Percentiles rank a stretch among this genome's conserved stretches.
Conservation (phyloP, 1,140 invertebrate genomes). For the Caenorhabditis brenneri region DNA sequence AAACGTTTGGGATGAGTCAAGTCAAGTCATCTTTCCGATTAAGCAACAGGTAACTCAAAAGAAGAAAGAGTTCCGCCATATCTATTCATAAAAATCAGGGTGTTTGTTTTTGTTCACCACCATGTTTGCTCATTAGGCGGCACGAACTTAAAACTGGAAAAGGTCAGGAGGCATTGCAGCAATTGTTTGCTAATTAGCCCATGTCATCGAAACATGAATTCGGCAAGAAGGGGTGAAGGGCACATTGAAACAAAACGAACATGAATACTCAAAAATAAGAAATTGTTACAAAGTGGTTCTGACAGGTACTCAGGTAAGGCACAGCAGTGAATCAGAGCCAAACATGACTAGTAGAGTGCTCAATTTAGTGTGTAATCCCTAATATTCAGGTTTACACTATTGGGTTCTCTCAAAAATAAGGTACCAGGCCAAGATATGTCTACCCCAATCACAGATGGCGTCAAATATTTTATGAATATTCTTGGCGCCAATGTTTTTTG, state of each 20-base stretch:
- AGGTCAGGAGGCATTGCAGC: background rate
- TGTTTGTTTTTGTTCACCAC: background rate
- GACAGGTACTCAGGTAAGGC: background rate
- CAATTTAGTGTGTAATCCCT: background rate
- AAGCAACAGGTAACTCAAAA: background rate
- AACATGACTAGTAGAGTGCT: background rate
- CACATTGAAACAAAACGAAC: background rate
- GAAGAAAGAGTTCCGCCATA: background rate
- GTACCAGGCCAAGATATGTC: background rate
- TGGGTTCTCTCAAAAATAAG: background rate
- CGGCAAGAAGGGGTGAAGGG: background rate
- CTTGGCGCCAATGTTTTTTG: background rate
- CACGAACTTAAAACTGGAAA: background rate
- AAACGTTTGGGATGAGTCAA: conserved; percentile 13
- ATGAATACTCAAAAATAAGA: background rate
- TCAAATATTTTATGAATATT: too few species aligned
- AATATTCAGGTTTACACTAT: conserved; percentile 18
- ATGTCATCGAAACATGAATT: background rate
- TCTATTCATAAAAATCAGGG: background rate
- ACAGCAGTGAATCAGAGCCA: background rate
- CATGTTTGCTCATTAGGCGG: conserved; percentile 25
- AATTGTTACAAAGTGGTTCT: background rate
- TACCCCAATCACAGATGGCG: background rate
- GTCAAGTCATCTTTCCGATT: background rate
- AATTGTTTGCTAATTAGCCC: background rate